Conservation (phyloP, 2,888 invertebrate species). For the Drosophila kuntzei region DNA sequence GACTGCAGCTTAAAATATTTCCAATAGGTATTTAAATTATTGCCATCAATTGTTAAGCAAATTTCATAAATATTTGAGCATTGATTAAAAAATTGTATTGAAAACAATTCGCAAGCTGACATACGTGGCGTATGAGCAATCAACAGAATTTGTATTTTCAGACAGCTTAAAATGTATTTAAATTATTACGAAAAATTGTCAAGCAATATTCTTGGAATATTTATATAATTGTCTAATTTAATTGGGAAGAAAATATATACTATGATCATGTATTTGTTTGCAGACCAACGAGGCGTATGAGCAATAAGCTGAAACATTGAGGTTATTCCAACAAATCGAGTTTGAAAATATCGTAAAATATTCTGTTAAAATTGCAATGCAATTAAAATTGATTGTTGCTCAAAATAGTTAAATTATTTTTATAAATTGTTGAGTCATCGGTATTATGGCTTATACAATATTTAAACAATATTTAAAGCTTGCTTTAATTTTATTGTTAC, state of each 20-base stretch:
- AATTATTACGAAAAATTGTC: background rate
- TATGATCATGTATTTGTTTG: background rate
- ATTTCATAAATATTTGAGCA: conserved; percentile 6
- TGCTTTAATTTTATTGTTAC: too few relatives aligned
- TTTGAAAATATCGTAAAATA: too few relatives aligned
- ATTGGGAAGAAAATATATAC: background rate
- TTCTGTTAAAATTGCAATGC: too few relatives aligned
- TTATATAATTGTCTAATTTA: too few relatives aligned
- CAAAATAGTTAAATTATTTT: too few relatives aligned
- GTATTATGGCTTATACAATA: too few relatives aligned
- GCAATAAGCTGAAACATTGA: too few relatives aligned
- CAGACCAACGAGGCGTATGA: too few relatives aligned
- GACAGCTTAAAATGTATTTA: conserved; percentile 1
- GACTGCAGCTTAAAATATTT: background rate
- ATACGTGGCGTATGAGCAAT: conserved; percentile 34
- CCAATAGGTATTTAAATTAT: background rate
- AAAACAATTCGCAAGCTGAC: background rate
- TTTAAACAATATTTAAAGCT: too few relatives aligned
- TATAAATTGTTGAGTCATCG: too few relatives aligned
- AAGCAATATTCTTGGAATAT: background rate
- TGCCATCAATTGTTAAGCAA: conserved; percentile 1
- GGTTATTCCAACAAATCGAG: too few relatives aligned
- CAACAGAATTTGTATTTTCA: background rate
- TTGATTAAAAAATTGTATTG: background rate
- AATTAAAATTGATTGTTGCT: too few relatives aligned